These are phyloP conservation scores for Trochalopteron elliotii DNA, from an alignment of 2,113 vertebrate species.

Conservation along the genomic window DNA sequence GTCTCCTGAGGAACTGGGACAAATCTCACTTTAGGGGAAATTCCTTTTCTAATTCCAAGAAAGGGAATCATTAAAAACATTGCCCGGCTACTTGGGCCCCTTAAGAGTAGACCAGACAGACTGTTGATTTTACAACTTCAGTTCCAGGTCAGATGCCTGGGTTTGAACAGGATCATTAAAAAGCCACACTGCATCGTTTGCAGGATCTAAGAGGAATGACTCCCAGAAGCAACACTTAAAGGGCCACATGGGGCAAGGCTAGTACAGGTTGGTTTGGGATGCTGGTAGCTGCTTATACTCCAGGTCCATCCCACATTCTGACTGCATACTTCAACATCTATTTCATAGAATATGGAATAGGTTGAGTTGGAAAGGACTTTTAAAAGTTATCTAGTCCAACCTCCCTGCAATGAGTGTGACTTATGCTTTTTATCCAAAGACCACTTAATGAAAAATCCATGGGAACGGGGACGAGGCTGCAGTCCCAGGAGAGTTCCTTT, in stretches of 20 bases:
- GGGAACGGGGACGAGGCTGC: neutral
- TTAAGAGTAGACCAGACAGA: no score
- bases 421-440: neutral
- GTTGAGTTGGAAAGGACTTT: neutral
- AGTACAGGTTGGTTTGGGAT: neutral
- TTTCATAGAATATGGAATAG: neutral
- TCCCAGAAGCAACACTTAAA: neutral
- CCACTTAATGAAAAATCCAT: neutral
- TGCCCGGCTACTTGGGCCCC: neutral
- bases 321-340: neutral
- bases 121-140: neutral
- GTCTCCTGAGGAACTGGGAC: neutral
- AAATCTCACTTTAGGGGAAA: neutral
- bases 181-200: neutral
- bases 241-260: neutral
- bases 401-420: rapidly evolving
- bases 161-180: neutral
- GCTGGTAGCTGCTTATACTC: neutral
- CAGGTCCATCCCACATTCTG: neutral
- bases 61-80: neutral
- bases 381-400: neutral
- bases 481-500: neutral
- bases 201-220: neutral
- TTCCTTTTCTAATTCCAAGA: neutral
- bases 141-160: neutral